phyloP scores from a whole-genome alignment of 2,797 vertebrate species.

The Thripadectes ignobilis region DNA sequence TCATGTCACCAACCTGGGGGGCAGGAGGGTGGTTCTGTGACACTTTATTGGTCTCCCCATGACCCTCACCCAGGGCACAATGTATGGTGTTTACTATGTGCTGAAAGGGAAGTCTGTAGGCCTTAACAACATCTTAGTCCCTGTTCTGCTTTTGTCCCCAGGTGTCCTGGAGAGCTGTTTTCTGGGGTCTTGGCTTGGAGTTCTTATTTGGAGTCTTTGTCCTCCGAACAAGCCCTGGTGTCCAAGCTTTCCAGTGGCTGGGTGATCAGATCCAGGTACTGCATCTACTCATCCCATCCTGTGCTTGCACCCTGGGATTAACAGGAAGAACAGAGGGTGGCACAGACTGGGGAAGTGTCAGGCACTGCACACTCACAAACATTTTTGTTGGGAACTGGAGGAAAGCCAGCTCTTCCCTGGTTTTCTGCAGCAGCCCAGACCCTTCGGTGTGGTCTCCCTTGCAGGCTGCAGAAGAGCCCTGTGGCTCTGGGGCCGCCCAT shows the following conservation, averaged over 20 bases:
- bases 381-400: background rate
- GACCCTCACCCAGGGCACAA: background rate
- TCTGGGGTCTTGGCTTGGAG: constrained; percentile 91
- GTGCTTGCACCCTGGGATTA: background rate
- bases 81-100: background rate
- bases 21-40: background rate
- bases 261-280: constrained; percentile 89
- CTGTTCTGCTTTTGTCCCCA: constrained; percentile 45
- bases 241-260: constrained; percentile 87
- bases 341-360: background rate
- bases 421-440: background rate
- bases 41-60: background rate
- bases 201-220: constrained; percentile 89
- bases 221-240: constrained; percentile 88
- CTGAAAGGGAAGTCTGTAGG: background rate
- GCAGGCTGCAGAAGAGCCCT: background rate
- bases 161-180: constrained; percentile 88
- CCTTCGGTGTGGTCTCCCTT: rapidly evolving
- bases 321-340: background rate
- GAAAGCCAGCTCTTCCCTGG: background rate
- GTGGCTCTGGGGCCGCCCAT: background rate
- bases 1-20: background rate
- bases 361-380: background rate
- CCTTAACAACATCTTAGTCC: background rate
- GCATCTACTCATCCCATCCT: background rate